A percentile compares a stretch with the other conserved stretches of the same genome.
Evolutionary conservation across 2,113 vertebrate species (phyloP).

Genomic region (Takifugu flavidus): DNA sequence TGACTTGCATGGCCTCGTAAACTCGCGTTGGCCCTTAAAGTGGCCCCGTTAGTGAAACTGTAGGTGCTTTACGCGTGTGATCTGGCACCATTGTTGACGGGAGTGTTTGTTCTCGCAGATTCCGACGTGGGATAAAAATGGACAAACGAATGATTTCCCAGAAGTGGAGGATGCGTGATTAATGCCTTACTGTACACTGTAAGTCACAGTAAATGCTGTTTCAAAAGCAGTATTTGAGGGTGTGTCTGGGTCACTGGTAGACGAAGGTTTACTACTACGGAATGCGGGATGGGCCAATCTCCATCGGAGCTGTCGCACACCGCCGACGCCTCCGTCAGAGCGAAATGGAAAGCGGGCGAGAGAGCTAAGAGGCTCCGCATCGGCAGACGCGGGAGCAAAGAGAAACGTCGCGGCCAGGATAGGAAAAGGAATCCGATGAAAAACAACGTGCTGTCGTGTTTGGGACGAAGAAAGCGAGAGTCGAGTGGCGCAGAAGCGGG

Average conservation of each 20-base stretch:
- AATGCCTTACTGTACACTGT: constrained; percentile 15
- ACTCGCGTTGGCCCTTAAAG: too few relatives aligned
- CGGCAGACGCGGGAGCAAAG: constrained; percentile 14
- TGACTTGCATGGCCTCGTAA: too few relatives aligned
- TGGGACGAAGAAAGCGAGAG: constrained; percentile 57
- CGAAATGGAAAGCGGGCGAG: constrained; percentile 44
- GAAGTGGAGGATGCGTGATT: constrained; percentile 24
- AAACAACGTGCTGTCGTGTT: constrained; percentile 63
- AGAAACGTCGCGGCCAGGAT: constrained; percentile 30
- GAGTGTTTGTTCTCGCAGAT: constrained; percentile 25
- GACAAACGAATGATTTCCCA: neutral
- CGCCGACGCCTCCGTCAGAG: constrained; percentile 31
- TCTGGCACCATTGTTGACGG: neutral
- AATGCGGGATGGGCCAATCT: constrained; percentile 72
- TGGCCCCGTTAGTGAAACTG: too few relatives aligned
- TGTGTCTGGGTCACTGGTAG: constrained; percentile 39
- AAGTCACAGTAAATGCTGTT: constrained; percentile 1
- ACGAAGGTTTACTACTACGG: constrained; percentile 54
- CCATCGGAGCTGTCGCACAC: constrained; percentile 43
- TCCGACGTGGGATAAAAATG: neutral
- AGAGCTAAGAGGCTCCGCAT: constrained; percentile 26
- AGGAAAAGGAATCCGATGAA: constrained; percentile 62
- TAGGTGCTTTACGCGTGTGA: neutral
- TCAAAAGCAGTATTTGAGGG: constrained; percentile 37
- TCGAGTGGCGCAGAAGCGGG: constrained; percentile 27